Evolutionary conservation across 1,140 invertebrate species (phyloP).

Genomic region (Solen grandis): DNA sequence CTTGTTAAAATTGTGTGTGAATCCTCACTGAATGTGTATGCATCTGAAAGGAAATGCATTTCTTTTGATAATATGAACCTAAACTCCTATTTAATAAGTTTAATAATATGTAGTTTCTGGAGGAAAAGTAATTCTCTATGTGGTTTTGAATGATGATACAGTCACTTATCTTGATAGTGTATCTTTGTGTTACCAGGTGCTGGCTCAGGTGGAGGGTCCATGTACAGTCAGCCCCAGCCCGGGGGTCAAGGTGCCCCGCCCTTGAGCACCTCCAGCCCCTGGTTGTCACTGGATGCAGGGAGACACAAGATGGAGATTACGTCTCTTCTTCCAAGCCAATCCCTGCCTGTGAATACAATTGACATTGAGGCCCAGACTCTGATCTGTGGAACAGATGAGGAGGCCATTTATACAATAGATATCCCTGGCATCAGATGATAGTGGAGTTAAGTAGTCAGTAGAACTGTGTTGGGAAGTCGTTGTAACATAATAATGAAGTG

Average conservation of each 20-base stretch:
- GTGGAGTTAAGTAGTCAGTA: too few species aligned
- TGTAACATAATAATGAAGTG: too few species aligned
- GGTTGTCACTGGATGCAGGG: constrained; percentile 85
- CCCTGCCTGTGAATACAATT: constrained; percentile 89
- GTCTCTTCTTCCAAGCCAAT: constrained; percentile 85
- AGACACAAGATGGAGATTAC: constrained; percentile 88
- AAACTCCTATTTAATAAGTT: not conserved
- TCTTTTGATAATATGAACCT: not conserved
- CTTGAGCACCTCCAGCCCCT: constrained; percentile 78
- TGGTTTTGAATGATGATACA: too few species aligned
- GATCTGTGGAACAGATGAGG: constrained; percentile 91
- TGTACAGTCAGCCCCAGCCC: constrained; percentile 5
- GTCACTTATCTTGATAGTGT: too few species aligned
- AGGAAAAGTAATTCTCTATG: too few species aligned
- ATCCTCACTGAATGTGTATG: too few species aligned
- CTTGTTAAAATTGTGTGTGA: too few species aligned
- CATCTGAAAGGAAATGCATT: too few species aligned
- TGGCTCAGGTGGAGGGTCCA: constrained; percentile 42
- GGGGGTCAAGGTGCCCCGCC: not conserved
- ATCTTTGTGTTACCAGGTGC: too few species aligned
- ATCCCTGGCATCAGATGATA: constrained; percentile 61
- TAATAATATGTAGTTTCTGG: not conserved
- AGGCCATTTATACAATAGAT: constrained; percentile 78
- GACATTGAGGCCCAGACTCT: constrained; percentile 88
- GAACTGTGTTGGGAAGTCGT: too few species aligned